Evolutionary conservation across 92 coral and sea anemone species (phyloP).

Genomic region (Bergia sp.): DNA sequence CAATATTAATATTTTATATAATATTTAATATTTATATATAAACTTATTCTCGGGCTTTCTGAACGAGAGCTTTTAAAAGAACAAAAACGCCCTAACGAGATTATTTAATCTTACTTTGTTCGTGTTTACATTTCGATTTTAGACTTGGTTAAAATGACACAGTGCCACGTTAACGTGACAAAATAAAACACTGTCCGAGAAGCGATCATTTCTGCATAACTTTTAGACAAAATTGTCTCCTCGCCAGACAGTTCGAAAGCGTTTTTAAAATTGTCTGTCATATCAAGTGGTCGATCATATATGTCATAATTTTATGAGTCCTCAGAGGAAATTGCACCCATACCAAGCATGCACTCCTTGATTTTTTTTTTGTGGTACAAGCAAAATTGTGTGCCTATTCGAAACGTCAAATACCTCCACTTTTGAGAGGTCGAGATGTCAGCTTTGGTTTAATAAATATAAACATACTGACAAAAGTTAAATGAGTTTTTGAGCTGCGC

Average conservation of each 20-base stretch:
- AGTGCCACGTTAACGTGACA: background rate
- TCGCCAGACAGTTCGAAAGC: background rate
- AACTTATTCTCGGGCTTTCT: background rate
- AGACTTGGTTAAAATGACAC: background rate
- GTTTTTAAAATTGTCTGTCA: background rate
- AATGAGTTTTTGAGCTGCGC: background rate
- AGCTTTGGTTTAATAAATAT: too few species aligned
- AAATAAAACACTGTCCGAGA: background rate
- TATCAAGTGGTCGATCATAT: background rate
- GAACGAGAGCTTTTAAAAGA: background rate
- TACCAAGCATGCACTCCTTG: background rate
- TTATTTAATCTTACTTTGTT: background rate
- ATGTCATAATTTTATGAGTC: background rate
- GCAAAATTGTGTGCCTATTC: too few species aligned
- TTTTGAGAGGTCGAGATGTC: background rate
- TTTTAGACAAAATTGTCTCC: background rate
- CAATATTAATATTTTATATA: too few species aligned
- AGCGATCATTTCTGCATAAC: background rate
- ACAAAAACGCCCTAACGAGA: background rate
- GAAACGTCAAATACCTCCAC: background rate
- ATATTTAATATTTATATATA: too few species aligned
- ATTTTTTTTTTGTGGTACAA: too few species aligned
- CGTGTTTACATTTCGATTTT: conserved; percentile 1
- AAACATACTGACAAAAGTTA: too few species aligned
- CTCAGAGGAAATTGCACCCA: background rate